Evolutionary conservation across 2,797 vertebrate species (phyloP), one percentile per base, ranked within the genome.

Genomic region (Lindbergichthys nudifrons): DNA sequence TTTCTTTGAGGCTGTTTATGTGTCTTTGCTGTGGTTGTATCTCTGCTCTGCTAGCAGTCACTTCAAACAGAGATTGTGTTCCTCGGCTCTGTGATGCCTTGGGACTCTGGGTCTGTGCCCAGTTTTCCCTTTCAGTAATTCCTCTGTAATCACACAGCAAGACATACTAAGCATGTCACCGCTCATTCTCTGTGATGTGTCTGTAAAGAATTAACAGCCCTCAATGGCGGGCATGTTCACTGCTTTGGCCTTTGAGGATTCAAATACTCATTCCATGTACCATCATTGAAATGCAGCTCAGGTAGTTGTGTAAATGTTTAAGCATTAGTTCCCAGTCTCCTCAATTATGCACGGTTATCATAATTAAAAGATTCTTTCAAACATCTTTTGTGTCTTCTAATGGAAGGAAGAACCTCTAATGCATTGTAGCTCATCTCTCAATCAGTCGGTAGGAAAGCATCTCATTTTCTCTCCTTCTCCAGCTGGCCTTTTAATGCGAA

Each of bases 341-440:
- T 87, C 82, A 74, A 79, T 88, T 80, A 88, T 83, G 76, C 77
- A 69, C 60, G 53, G 67, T 84, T 79, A 70, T 77, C 77, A 79
- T 84, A 80, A 87, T 80, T 87, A 88, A 90, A 84, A 86, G 19
- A 85, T 83, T 71, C 32, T 76, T 79, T 80, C 69, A 76, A 77
- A 81, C 7, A 11, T 84, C 70, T 83, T 88, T 80, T 88, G 73
- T 73, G 63, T n/a, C 48, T 48, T 72, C 58, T 79, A 81, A 83
- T 75, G 70, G 72, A 80, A 26, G 30, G 77, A 69, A 77, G 53
- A 45, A 6, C 19, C 72, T 36, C 62, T 83, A 73, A 87, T 79
- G 79, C 60, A 70, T 77, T 50, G 56, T 77, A 51, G 76, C 18
- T 54, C 53, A 68, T 62, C 36, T 79, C 66, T 64, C 77, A 65